Percentiles rank a stretch among this genome's conserved stretches.
Evolutionary conservation across 2,113 vertebrate species (phyloP).

Genomic region (Geococcyx californianus): DNA sequence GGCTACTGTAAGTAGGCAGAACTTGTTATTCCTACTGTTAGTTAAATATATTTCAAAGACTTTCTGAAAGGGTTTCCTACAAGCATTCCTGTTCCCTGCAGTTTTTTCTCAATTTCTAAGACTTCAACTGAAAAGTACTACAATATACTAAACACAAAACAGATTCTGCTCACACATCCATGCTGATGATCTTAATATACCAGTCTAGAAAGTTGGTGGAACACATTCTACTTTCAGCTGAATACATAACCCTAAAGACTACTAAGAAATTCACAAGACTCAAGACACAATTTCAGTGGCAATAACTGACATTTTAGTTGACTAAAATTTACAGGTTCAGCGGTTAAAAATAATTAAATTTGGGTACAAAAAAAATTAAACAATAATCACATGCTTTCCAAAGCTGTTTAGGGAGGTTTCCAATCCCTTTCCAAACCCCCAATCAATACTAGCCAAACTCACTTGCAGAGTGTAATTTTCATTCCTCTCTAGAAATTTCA

Average conservation of each 20-base stretch:
- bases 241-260: background rate
- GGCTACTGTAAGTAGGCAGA: background rate
- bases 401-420: background rate
- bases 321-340: background rate
- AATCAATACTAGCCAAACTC: slow-evolving; percentile 7
- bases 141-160: background rate
- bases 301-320: background rate
- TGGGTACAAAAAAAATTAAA: background rate
- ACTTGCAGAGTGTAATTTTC: slow-evolving; percentile 93
- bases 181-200: background rate
- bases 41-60: background rate
- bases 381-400: background rate
- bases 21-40: background rate
- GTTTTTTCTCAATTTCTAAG: background rate
- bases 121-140: background rate
- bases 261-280: background rate
- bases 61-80: background rate
- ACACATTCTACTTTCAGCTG: background rate
- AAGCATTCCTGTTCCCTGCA: background rate
- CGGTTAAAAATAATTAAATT: background rate
- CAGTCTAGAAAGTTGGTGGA: background rate
- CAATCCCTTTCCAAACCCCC: background rate
- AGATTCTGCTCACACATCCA: background rate
- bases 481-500: slow-evolving; percentile 89
- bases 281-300: background rate